phyloP scores from a whole-genome alignment of 2,113 vertebrate species.

The Tragelaphus scriptus region DNA sequence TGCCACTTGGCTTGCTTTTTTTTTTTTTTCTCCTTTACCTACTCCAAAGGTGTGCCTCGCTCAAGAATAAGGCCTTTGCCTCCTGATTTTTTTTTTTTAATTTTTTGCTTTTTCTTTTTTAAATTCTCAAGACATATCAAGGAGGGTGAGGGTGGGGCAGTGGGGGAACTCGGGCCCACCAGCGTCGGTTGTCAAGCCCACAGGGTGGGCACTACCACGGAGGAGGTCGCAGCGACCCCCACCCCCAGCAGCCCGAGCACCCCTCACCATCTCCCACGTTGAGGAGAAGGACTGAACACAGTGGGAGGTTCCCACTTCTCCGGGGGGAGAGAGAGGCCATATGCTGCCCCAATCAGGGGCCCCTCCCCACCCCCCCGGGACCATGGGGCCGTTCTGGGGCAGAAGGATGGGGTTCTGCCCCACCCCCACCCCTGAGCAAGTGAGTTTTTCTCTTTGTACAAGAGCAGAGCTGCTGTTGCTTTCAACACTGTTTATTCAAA shows the following conservation, averaged over 20 bases:
- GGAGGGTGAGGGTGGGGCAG: not conserved
- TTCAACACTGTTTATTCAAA: conserved; percentile 92
- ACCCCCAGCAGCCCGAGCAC: not conserved
- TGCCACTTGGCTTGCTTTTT: conserved; percentile 69
- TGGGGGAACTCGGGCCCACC: not conserved
- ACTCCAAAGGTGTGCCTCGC: conserved; percentile 68
- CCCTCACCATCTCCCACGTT: not conserved
- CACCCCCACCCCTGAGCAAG: not conserved
- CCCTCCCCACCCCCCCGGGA: not conserved
- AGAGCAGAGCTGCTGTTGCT: conserved; percentile 89
- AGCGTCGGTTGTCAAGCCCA: not conserved
- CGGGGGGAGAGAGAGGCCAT: not conserved
- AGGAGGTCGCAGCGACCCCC: not conserved
- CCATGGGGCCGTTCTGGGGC: not conserved
- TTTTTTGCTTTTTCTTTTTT: not conserved
- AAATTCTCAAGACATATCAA: conserved; percentile 63
- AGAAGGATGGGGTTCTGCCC: not conserved
- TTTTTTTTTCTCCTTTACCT: conserved; percentile 55
- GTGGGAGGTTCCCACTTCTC: not conserved
- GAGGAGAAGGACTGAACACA: not conserved
- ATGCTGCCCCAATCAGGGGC: not conserved
- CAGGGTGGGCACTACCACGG: not conserved
- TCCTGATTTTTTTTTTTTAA: not conserved
- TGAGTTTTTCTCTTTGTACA: conserved; percentile 79
- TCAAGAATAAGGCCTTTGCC: conserved; percentile 51